These are phyloP conservation scores for Ypsolopha scabrella DNA, from an alignment of 2,888 invertebrate species.

Conservation along the genomic window DNA sequence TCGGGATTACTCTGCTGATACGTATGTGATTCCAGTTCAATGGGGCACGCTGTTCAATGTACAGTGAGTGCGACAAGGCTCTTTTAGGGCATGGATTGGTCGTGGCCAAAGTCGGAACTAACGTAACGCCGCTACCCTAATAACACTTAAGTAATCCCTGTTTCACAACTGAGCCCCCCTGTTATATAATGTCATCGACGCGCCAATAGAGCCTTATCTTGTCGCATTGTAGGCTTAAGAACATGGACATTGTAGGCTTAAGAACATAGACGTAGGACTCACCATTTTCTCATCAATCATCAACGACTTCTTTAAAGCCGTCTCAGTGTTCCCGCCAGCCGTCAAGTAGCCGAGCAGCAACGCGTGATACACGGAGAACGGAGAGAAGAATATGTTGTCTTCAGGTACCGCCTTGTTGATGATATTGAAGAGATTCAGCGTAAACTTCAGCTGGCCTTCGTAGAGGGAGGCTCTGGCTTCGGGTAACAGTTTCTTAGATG, in stretches of 20 bases:
- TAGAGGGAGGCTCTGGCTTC: conserved; percentile 42
- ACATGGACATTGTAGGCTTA: too few species aligned
- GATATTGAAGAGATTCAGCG: conserved; percentile 76
- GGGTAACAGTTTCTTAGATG: conserved; percentile 51
- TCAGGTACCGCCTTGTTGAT: conserved; percentile 74
- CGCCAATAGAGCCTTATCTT: too few species aligned
- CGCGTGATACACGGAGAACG: conserved; percentile 87
- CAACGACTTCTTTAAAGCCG: conserved; percentile 71
- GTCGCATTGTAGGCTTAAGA: too few species aligned
- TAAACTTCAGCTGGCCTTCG: conserved; percentile 74
- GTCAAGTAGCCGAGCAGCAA: conserved; percentile 84
- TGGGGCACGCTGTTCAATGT: not conserved
- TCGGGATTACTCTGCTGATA: too few species aligned
- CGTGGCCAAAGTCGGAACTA: too few species aligned
- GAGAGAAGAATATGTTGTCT: conserved; percentile 89
- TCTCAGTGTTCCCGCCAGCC: conserved; percentile 78
- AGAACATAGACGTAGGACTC: conserved; percentile 16
- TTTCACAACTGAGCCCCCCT: too few species aligned
- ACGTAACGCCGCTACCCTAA: too few species aligned
- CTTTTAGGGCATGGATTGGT: too few species aligned
- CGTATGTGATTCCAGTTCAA: not conserved
- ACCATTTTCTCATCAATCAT: conserved; percentile 70
- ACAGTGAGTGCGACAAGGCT: too few species aligned
- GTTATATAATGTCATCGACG: too few species aligned
- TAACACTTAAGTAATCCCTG: too few species aligned